Percentiles rank a stretch among this genome's conserved stretches.
These are phyloP conservation scores for Sicus ferrugineus DNA, from an alignment of 2,888 invertebrate genomes.

Conservation along the genomic window DNA sequence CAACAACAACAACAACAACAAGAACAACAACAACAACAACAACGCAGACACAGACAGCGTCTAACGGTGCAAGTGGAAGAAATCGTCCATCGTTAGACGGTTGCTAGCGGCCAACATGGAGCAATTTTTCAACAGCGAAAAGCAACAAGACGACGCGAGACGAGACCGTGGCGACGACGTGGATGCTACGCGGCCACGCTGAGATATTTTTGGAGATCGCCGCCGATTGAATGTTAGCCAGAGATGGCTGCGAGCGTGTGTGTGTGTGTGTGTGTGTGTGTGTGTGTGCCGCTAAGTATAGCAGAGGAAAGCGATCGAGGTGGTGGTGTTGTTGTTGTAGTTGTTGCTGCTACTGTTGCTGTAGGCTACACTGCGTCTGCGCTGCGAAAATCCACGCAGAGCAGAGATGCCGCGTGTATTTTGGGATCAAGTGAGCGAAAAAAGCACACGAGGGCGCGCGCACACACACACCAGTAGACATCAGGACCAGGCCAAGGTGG, in stretches of 20 bases:
- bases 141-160: neutral
- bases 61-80: neutral
- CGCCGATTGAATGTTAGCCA: neutral
- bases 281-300: constrained; percentile 48
- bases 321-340: neutral
- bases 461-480: neutral
- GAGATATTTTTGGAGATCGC: constrained; percentile 35
- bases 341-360: neutral
- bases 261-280: neutral
- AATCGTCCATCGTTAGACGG: neutral
- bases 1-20: constrained; percentile 17
- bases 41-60: neutral
- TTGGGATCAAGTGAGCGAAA: constrained; percentile 27
- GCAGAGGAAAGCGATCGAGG: constrained; percentile 32
- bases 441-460: constrained; percentile 18
- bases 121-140: constrained; percentile 1
- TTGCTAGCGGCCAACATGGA: constrained; percentile 13
- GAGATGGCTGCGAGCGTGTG: neutral
- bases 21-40: neutral
- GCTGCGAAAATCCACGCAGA: constrained; percentile 37
- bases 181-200: neutral
- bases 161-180: neutral
- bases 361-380: constrained; percentile 46
- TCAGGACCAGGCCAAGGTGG: neutral
- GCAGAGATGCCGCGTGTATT: constrained; percentile 27